Conservation (phyloP, 2,888 invertebrate species). For the Mimachlamys varia region DNA sequence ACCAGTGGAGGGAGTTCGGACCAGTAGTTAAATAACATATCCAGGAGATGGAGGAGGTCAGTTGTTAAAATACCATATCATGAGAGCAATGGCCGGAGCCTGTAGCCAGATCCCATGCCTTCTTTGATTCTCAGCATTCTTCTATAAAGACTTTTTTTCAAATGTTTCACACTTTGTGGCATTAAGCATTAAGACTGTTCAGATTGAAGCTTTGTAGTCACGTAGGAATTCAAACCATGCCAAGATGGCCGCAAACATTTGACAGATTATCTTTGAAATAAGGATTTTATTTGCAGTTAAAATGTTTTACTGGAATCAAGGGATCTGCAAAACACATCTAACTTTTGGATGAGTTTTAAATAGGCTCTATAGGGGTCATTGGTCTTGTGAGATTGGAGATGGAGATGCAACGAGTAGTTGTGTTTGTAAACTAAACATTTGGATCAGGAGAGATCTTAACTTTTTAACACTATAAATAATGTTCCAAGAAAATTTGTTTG, state of each 20-base stretch:
- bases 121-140: too few relatives aligned
- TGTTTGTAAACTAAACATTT: neutral
- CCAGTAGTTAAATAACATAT: neutral
- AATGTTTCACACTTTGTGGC: too few relatives aligned
- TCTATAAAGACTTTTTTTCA: too few relatives aligned
- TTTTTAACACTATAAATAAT: too few relatives aligned
- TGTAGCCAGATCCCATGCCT: neutral
- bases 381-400: neutral
- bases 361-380: neutral
- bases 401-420: neutral
- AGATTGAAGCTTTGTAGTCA: neutral
- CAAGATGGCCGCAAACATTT: neutral
- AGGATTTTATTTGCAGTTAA: neutral
- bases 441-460: neutral
- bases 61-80: too few relatives aligned
- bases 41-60: neutral
- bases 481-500: too few relatives aligned
- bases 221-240: constrained; percentile 6
- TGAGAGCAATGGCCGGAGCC: neutral
- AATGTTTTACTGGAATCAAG: neutral
- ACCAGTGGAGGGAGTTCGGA: neutral
- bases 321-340: neutral
- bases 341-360: neutral
- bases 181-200: too few relatives aligned
- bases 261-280: neutral